Conservation (phyloP, 2,113 vertebrate genomes). For the Cygnus buccinator region DNA sequence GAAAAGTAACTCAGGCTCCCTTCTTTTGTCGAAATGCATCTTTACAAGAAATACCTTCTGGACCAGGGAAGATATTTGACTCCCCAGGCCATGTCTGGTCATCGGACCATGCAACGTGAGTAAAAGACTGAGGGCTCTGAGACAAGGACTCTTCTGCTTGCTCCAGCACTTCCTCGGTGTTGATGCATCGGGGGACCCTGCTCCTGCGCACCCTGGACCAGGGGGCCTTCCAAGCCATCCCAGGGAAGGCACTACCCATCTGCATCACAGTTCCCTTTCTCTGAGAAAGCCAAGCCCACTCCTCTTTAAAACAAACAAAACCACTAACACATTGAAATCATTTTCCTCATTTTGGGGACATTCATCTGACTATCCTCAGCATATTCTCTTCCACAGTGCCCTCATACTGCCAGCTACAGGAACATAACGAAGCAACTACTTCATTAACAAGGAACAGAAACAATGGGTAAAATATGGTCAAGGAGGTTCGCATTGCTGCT, state of each 20-base stretch:
- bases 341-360: neutral
- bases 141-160: accelerated
- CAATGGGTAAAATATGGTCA: neutral
- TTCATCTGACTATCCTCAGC: neutral
- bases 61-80: neutral
- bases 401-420: neutral
- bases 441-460: neutral
- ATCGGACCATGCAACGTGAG: accelerated
- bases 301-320: neutral
- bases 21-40: neutral
- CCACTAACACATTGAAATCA: no score
- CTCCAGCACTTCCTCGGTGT: neutral
- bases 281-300: accelerated
- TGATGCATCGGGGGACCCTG: no score
- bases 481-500: accelerated
- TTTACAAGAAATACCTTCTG: accelerated
- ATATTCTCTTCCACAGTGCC: neutral
- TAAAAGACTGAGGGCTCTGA: accelerated
- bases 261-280: accelerated
- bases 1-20: neutral
- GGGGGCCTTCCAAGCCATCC: no score
- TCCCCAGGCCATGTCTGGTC: neutral
- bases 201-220: no score
- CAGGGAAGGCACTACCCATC: neutral
- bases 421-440: accelerated